phyloP scores from a whole-genome alignment of 2,113 vertebrate genomes.

The Oncorhynchus nerka region DNA sequence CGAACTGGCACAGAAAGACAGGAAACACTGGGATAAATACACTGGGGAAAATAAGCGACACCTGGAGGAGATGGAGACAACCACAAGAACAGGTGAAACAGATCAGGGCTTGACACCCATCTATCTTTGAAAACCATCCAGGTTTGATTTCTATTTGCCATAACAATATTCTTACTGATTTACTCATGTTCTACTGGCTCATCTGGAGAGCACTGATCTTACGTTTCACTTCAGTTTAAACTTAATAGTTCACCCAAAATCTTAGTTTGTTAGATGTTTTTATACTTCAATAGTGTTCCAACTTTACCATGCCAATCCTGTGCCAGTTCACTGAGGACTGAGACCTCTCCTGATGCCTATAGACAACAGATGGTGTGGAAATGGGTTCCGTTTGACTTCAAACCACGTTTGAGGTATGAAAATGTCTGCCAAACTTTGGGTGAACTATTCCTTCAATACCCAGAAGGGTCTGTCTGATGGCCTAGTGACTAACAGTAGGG shows the following conservation, averaged over 20 bases:
- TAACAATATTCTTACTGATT: background rate
- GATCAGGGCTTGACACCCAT: no score
- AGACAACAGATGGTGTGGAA: constrained; percentile 26
- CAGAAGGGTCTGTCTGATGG: background rate
- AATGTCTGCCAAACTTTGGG: background rate
- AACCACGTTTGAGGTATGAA: constrained; percentile 10
- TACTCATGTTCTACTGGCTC: background rate
- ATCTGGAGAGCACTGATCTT: background rate
- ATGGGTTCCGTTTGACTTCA: constrained; percentile 26
- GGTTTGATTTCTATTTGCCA: no score
- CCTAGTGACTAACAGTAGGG: constrained; percentile 4
- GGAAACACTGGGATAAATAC: no score
- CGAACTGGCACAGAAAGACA: no score
- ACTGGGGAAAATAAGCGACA: no score
- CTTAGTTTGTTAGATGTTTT: background rate
- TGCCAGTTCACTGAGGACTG: no score
- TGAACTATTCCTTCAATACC: background rate
- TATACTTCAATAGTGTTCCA: background rate
- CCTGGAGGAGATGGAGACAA: no score
- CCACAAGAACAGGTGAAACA: no score
- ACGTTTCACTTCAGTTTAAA: background rate
- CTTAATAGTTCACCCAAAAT: background rate
- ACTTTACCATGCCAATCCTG: background rate
- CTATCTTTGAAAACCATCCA: no score
- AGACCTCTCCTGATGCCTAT: background rate